Conservation (phyloP, 2,113 vertebrate species). For the Falcunculus frontatus region DNA sequence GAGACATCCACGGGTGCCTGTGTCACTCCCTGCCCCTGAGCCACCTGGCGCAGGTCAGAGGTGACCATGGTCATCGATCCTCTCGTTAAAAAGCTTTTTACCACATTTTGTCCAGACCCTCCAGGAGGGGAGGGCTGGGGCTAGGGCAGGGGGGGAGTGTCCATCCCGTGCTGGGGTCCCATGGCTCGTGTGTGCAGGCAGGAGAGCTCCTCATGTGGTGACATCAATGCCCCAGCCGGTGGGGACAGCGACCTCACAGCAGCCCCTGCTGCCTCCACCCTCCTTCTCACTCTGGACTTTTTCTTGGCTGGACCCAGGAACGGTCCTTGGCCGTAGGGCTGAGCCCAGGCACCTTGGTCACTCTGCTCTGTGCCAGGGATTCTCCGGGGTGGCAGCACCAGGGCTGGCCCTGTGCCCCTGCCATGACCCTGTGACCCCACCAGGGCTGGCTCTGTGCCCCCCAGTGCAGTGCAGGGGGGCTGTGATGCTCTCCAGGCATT, state of each 20-base stretch:
- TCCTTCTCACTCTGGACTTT: not conserved
- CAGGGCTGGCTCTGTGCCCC: not conserved
- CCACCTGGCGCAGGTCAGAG: not conserved
- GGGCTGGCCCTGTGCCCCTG: not conserved
- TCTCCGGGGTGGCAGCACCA: fast-evolving
- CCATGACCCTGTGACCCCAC: not conserved
- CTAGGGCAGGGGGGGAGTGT: fast-evolving
- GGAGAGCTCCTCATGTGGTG: not conserved
- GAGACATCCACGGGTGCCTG: not conserved
- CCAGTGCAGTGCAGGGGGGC: too few relatives aligned
- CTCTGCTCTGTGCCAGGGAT: not conserved
- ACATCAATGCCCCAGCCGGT: fast-evolving
- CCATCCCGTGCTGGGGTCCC: not conserved
- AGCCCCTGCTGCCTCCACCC: not conserved
- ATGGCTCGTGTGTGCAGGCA: fast-evolving
- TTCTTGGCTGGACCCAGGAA: too few relatives aligned
- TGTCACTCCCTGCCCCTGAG: not conserved
- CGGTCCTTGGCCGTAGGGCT: not conserved
- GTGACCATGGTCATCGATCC: not conserved
- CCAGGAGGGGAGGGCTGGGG: not conserved
- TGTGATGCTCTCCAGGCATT: not conserved
- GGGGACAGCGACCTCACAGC: not conserved
- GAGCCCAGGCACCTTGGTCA: fast-evolving
- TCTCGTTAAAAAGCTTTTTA: not conserved
- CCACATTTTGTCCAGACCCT: fast-evolving